Evolutionary conservation across 2,113 vertebrate species (phyloP), one percentile per base, ranked within the genome.

Genomic region (Ceyx margarethae): DNA sequence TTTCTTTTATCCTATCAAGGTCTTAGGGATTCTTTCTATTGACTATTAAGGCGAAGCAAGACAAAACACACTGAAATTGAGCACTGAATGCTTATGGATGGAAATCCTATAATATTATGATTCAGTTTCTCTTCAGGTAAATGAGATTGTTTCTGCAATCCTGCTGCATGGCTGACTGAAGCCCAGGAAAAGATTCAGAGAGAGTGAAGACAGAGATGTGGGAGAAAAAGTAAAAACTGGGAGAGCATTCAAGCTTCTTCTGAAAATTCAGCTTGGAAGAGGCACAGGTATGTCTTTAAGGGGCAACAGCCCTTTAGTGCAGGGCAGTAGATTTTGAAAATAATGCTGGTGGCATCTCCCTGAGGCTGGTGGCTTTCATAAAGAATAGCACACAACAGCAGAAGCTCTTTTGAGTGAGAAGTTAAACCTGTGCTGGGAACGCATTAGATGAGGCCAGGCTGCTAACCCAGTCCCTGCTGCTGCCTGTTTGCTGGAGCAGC

Each of bases 41-140:
- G 91, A 91, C 85, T 74, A 75, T 94, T 89, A 94, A 95, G 50
- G 54, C 84, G 93, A 90, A 95, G 71, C 50, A 84, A 91, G 71
- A 72, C 65, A 91, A 94, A 95, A 56, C 83, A 78, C 13, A 51
- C 53, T 81, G 87, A 89, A 96, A 58, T 40, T 86, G 91, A 93
- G 87, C 95, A 80, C 74, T 75, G 86, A 93, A 96, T 89, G 60
- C 67, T 89, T 80, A 69, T 40, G 89, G 71, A 79, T 89, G n/a
- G 93, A 89, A 95, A 96, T 86, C 73, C 80, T 88, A 48, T 91
- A 91, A 91, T 14, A 33, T 74, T 90, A 57, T 35, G 78, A 95
- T 91, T 95, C 86, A 50, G 13, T 96, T 96, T 96, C 23, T 85
- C 78, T 91, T 93, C 88, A 89, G 64, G 29, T 94, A 81, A 75